Conservation (phyloP, 2,113 vertebrate genomes). For the Sminthopsis crassicaudata region DNA sequence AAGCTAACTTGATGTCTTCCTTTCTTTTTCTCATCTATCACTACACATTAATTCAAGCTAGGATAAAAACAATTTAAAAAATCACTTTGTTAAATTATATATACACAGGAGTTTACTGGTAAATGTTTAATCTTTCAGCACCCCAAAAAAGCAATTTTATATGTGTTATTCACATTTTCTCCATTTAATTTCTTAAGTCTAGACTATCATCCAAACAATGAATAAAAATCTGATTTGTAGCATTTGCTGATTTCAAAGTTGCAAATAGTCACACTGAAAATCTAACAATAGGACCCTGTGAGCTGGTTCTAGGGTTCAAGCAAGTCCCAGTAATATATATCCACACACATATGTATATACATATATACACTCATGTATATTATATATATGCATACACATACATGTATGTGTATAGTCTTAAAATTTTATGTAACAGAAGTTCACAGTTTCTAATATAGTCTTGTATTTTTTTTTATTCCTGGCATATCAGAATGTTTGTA, state of each 20-base stretch:
- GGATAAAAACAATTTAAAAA: neutral
- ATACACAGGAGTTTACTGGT: neutral
- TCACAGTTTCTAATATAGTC: neutral
- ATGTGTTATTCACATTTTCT: neutral
- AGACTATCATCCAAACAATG: neutral
- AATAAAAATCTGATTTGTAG: neutral
- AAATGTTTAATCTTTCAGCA: neutral
- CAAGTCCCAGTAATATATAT: no score
- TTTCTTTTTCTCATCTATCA: neutral
- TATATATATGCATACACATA: neutral
- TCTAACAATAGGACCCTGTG: neutral
- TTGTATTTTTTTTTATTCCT: neutral
- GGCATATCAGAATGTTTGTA: neutral
- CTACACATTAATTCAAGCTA: neutral
- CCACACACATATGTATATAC: no score
- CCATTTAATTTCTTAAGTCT: neutral
- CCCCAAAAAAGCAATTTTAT: neutral
- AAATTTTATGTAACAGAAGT: neutral
- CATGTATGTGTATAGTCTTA: no score
- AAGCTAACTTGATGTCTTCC: neutral
- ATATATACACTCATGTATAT: no score
- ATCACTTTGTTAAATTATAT: neutral
- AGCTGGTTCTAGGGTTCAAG: neutral
- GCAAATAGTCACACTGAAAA: no score
- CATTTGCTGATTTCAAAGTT: neutral